Conservation (phyloP, 2,113 vertebrate species). For the Columba livia region DNA sequence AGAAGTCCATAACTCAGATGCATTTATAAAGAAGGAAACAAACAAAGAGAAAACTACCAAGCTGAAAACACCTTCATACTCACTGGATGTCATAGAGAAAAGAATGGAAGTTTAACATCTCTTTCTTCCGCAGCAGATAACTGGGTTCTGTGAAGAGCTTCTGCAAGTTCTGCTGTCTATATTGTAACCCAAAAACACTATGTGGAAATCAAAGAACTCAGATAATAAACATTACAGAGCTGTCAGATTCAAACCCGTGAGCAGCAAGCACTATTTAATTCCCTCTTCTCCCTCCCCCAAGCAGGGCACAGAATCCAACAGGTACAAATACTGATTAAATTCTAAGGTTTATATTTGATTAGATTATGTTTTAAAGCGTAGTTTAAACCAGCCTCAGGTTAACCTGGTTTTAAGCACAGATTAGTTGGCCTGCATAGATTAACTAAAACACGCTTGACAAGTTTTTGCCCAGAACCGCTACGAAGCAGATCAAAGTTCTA, state of each 20-base stretch:
- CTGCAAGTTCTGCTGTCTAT: conserved; percentile 46
- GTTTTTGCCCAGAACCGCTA: neutral
- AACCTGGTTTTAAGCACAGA: neutral
- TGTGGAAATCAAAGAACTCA: neutral
- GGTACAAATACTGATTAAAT: neutral
- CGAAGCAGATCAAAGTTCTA: conserved; percentile 23
- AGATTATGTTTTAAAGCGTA: neutral
- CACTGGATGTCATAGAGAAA: neutral
- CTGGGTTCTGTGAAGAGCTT: conserved; percentile 22
- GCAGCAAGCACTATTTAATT: neutral
- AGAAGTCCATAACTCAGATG: neutral
- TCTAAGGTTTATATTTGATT: neutral
- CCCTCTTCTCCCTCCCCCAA: neutral
- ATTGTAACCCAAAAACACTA: conserved; percentile 47
- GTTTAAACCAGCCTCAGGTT: neutral
- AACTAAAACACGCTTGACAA: neutral
- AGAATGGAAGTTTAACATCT: neutral
- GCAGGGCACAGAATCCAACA: neutral
- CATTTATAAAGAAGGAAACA: neutral
- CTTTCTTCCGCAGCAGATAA: conserved; percentile 17
- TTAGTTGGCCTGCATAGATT: neutral
- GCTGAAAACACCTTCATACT: conserved; percentile 9
- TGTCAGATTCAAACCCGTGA: neutral
- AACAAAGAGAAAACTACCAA: neutral
- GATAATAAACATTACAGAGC: neutral